phyloP scores from a whole-genome alignment of 2,888 invertebrate species.

The Anthophora plumipes region DNA sequence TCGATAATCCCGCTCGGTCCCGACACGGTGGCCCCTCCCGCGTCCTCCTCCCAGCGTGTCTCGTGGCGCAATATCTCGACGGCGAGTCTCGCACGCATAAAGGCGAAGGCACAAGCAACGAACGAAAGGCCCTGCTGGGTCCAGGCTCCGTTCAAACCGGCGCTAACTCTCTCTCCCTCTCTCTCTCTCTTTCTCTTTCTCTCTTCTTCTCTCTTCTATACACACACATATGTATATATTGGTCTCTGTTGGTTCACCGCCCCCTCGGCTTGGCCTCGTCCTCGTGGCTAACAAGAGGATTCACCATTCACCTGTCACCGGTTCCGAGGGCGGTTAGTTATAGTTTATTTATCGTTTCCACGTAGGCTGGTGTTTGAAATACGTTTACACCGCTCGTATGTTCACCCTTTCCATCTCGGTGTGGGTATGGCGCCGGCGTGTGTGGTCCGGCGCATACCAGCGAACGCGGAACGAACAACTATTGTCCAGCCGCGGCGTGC shows the following conservation, averaged over 20 bases:
- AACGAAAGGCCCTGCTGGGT: constrained; percentile 40
- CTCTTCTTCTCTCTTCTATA: constrained; percentile 1
- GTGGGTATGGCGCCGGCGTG: constrained; percentile 83
- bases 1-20: constrained; percentile 68
- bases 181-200: not conserved
- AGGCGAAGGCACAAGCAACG: constrained; percentile 52
- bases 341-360: constrained; percentile 84
- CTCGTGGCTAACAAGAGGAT: constrained; percentile 82
- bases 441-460: constrained; percentile 83
- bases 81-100: constrained; percentile 66
- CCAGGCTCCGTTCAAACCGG: constrained; percentile 70
- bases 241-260: constrained; percentile 22
- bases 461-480: constrained; percentile 74
- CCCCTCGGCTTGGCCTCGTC: constrained; percentile 36
- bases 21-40: constrained; percentile 64
- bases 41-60: constrained; percentile 35
- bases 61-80: constrained; percentile 65
- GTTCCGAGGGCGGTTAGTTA: constrained; percentile 83
- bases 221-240: constrained; percentile 16
- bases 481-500: constrained; percentile 73
- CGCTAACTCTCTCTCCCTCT: constrained; percentile 56
- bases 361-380: constrained; percentile 80
- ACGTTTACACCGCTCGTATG: constrained; percentile 80
- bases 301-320: constrained; percentile 84
- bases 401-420: constrained; percentile 76